A percentile compares a stretch with the other conserved stretches of the same genome.
These are phyloP conservation scores for Myotis lucifugus DNA, from an alignment of 2,113 vertebrate species.

Conservation along the genomic window DNA sequence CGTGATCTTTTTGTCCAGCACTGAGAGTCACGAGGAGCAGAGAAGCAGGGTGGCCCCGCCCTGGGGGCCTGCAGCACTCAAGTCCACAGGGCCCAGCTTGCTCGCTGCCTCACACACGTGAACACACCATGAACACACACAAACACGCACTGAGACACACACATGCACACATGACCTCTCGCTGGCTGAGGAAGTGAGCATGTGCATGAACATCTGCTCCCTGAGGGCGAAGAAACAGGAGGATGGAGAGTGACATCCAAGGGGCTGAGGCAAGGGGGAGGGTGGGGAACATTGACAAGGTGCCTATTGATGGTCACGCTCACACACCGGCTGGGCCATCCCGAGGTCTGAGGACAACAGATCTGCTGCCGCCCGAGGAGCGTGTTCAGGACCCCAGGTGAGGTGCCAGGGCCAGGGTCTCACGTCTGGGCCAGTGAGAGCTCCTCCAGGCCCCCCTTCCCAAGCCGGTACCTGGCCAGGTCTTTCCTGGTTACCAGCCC, in stretches of 20 bases:
- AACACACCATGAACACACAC: background rate
- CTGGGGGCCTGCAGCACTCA: background rate
- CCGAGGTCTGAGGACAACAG: background rate
- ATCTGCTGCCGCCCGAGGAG: background rate
- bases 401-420: background rate
- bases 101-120: background rate
- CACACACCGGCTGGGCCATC: background rate
- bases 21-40: background rate
- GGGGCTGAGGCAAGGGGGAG: background rate
- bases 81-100: background rate
- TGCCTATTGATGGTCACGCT: background rate
- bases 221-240: background rate
- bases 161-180: no score
- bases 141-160: background rate
- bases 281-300: background rate
- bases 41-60: background rate
- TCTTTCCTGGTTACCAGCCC: conserved; percentile 98
- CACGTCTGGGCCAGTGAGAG: conserved; percentile 95
- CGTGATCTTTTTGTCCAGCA: background rate
- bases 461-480: conserved; percentile 95
- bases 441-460: conserved; percentile 96
- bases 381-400: background rate
- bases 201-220: background rate
- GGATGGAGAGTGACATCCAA: background rate
- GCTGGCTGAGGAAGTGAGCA: background rate